Percentiles rank a stretch among this genome's conserved stretches.
Evolutionary conservation across 2,888 invertebrate genomes (phyloP).

Genomic region (Synanthedon formicaeformis): DNA sequence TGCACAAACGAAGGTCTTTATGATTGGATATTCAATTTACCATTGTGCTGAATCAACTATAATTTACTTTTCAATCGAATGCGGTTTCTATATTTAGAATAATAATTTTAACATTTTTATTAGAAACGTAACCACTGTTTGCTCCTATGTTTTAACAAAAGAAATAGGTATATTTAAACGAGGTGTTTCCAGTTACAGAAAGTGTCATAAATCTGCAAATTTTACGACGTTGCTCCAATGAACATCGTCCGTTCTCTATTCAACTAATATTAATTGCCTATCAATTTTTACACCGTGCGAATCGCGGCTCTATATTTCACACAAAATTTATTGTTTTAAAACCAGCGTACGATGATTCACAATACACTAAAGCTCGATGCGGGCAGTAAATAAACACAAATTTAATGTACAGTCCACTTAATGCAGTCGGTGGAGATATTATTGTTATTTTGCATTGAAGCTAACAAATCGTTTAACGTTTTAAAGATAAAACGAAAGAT

Average conservation of each 20-base stretch:
- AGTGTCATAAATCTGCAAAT: conserved; percentile 46
- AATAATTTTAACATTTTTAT: not conserved
- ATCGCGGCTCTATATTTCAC: conserved; percentile 40
- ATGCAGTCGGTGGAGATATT: too few species aligned
- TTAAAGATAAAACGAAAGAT: too few species aligned
- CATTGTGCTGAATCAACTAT: conserved; percentile 47
- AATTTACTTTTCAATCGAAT: conserved; percentile 41
- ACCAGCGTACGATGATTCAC: conserved; percentile 45
- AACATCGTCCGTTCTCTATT: conserved; percentile 46
- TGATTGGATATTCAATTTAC: conserved; percentile 55
- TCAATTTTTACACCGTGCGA: conserved; percentile 40
- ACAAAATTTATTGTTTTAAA: conserved; percentile 47
- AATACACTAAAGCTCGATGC: conserved; percentile 34
- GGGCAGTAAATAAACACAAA: conserved; percentile 46
- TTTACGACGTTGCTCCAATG: conserved; percentile 49
- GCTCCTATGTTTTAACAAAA: too few species aligned
- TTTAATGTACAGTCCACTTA: conserved; percentile 24
- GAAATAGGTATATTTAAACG: too few species aligned
- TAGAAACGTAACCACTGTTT: not conserved
- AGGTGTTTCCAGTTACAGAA: too few species aligned
- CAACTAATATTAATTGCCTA: conserved; percentile 57
- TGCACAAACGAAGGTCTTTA: conserved; percentile 57
- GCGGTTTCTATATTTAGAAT: not conserved
- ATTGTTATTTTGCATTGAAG: too few species aligned
- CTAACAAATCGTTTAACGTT: too few species aligned